Base-by-base conservation (phyloP, 1,140 invertebrate genomes). In the Asobara japonica region DNA sequence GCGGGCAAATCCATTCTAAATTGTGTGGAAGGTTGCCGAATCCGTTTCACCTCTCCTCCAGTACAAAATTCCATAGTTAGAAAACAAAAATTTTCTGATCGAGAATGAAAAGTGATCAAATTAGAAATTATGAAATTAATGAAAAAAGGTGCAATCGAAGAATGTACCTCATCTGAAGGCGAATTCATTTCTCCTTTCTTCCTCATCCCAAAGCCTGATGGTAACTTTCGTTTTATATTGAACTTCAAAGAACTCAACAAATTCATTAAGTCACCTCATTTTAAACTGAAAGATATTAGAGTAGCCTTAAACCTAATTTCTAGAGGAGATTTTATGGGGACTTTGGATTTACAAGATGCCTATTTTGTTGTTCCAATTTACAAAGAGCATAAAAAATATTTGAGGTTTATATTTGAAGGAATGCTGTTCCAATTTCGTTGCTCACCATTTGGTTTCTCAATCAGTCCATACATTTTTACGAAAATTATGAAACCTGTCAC, bases 111-210 rank as follows among this genome's bases (percentile, higher is more conserved):
- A 56, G 30, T 56, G 45, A 41, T 70, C 60, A 4, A 36, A 51
- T 62, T 16, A 45, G 66, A 74, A 64, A 51, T 73, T 36, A 45
- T 74, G 30, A 73, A 74, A 62, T 65, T 76, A 56, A 30, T 73
- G 31, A 71, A 11, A 11, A 76, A 71, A 73, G 71, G 45, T 6
- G 64, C 73, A 3, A 64, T 77, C 38, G 61, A 71, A 41, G 16
- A 69, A 48, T 75, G 76, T 68, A 18, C 38, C 18, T 20, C 69
- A 5, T 38, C 6, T 29, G 56, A 68, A 25, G 65, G 27, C 11
- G 69, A 75, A 61, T 77, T 73, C 27, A 67, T 80, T 16, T 78
- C 65, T 72, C 83, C 86, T 85, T 73, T 88, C 71, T 76, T 74
- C 48, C 31, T 76, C 8, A 27, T 64, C 22, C 64, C 64, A 11